Evolutionary conservation across 1,140 invertebrate species (phyloP), one percentile per base, ranked within the genome.

Genomic region (Scaptomyza pallida): DNA sequence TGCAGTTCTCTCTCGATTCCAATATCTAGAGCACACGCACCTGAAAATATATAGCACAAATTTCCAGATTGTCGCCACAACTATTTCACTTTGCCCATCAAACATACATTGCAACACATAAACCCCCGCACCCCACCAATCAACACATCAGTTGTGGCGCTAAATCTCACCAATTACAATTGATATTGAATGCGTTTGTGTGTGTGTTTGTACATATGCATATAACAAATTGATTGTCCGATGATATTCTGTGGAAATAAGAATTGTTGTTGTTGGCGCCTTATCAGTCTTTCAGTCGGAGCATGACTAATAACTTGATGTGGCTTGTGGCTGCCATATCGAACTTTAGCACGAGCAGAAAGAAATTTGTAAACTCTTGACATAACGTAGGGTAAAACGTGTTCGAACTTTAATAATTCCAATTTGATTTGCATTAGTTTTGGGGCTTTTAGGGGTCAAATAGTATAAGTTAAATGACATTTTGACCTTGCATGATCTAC

Each of bases 1-100:
- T 33, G 23, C 40, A 30, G 21, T 50, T 48, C 19, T 23, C 3
- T 2, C 16, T 3, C 6, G 8, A 13, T 70, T 17, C 10, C 21
- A 10, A n/a, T 56, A 68, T 40, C 43, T 63, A 33, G 51, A 65
- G 19, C 68, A 51, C 23, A 64, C 33, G 19, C 35, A 63, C 30
- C 48, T 33, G 30, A 40, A 69, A 47, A 41, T n/a, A n/a, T n/a
- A n/a, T 69, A 40, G 65, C 43, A 56, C 67, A 48, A 56, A 41
- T 54, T 41, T 67, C 45, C 23, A n/a, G n/a, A n/a, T n/a, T 62
- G 41, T 52, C 61, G n/a, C n/a, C n/a, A n/a, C n/a, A n/a, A n/a
- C 17, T 47, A 5, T 13, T 50, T 6, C 8, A 55, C 17, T 21
- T 6, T 47, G n/a, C 10, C 13, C 33, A 43, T 59, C 35, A 35